Base-by-base conservation (phyloP, 2,888 invertebrate species). In the Melieria omissa region DNA sequence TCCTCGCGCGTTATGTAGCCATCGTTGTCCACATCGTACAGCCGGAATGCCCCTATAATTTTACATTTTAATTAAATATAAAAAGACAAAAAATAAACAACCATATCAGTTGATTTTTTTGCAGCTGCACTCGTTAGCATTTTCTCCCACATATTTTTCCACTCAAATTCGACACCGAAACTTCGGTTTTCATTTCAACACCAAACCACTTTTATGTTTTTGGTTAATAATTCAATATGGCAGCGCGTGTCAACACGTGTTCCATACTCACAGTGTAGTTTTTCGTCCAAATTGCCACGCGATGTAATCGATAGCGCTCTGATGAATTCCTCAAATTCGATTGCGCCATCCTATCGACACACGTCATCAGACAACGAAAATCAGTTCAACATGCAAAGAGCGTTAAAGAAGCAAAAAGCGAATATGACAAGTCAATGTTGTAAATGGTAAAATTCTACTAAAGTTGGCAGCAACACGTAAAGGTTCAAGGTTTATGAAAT, bases 311-410 rank as follows among this genome's bases (percentile, higher is more conserved):
- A 98, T 76, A 98, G 89, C 71, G 98, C 98, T 86, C 96, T 91
- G 84, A 98, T 98, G 88, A 98, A 98, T 89, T 98, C 98, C 88
- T 97, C 97, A 87, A 98, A 98, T 88, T 98, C 97, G 88, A 98
- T 98, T 82, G 96, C 95, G 75, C 98, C 98, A 88, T 98, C 98
- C 98, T 98, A 90, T 44, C 54, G n/a, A 47, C 9, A 54, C 9
- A 44, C 9, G 10, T 4, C 14, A 54, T 4, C 14, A 54, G 42
- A 9, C 54, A 12, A 46, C 6, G n/a, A 55, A 52, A 55, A 9
- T 9, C 41, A 29, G 8, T 29, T 29, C 29, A 29, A 29, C 29
- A 66, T n/a, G 10, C 5, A n/a, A 12, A 12, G n/a, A 6, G 44
- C 14, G 9, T n/a, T 5, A 44, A 46, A 42, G 47, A 42, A 55